A percentile compares a stretch with the other conserved stretches of the same genome.
Conservation (phyloP, 2,797 vertebrate genomes). For the Eulemur mongoz region DNA sequence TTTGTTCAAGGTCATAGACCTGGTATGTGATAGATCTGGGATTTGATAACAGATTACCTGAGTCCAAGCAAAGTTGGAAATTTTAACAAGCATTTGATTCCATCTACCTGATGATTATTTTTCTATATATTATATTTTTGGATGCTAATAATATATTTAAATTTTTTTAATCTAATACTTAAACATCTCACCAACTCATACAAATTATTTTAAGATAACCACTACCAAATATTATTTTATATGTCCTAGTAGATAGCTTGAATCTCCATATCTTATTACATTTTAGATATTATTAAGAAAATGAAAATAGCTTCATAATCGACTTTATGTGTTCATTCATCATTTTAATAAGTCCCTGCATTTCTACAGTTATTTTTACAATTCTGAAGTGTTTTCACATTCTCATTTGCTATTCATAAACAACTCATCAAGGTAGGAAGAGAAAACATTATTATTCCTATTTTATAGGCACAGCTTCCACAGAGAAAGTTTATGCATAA, state of each 20-base stretch:
- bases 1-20: not conserved
- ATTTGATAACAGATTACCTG: not conserved
- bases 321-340: conserved; percentile 45
- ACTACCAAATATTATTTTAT: not conserved
- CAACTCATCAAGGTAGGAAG: conserved; percentile 53
- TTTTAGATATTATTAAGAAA: conserved; percentile 27
- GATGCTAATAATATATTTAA: not conserved
- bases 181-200: not conserved
- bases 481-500: conserved; percentile 44
- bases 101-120: not conserved
- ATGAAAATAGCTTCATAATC: conserved; percentile 35
- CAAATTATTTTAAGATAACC: not conserved
- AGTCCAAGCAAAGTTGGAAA: not conserved
- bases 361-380: conserved; percentile 45
- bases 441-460: conserved; percentile 56
- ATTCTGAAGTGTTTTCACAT: conserved; percentile 43
- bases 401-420: conserved; percentile 57
- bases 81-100: not conserved
- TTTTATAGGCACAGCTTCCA: not conserved
- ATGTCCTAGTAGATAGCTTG: not conserved
- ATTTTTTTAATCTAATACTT: not conserved
- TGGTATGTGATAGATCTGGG: not conserved
- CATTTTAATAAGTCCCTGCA: conserved; percentile 36
- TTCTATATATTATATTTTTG: not conserved
- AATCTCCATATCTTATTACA: not conserved